These are phyloP conservation scores for Anodontia alba DNA, from an alignment of 2,888 invertebrate genomes.

Conservation along the genomic window DNA sequence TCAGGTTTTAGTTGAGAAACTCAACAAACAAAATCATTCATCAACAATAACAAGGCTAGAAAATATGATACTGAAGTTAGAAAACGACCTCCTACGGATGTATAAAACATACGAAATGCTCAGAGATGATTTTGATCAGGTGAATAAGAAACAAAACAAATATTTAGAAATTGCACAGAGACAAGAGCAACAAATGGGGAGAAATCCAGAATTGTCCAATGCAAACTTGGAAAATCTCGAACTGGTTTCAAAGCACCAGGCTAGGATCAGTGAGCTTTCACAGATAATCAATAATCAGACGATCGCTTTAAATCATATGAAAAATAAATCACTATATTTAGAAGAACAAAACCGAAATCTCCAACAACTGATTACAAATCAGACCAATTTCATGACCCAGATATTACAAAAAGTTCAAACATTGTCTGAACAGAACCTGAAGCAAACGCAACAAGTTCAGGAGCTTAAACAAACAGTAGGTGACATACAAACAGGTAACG, in stretches of 20 bases:
- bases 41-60: constrained; percentile 73
- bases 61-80: constrained; percentile 77
- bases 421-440: constrained; percentile 66
- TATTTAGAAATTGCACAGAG: constrained; percentile 69
- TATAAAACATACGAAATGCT: constrained; percentile 73
- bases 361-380: constrained; percentile 75
- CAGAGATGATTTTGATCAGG: constrained; percentile 67
- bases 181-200: constrained; percentile 30
- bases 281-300: constrained; percentile 71
- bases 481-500: background rate
- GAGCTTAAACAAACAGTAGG: constrained; percentile 36
- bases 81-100: constrained; percentile 78
- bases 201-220: constrained; percentile 46
- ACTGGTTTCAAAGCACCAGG: constrained; percentile 71
- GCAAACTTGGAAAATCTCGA: constrained; percentile 59
- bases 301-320: constrained; percentile 58
- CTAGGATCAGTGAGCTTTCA: constrained; percentile 68
- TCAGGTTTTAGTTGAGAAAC: constrained; percentile 69
- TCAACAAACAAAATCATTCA: constrained; percentile 74
- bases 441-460: constrained; percentile 62
- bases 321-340: constrained; percentile 61
- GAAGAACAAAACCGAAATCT: constrained; percentile 76
- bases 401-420: constrained; percentile 73
- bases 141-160: constrained; percentile 66
- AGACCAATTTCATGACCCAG: constrained; percentile 73